These are phyloP conservation scores for Pagetopsis macropterus DNA, from an alignment of 2,797 vertebrate species.

Conservation along the genomic window DNA sequence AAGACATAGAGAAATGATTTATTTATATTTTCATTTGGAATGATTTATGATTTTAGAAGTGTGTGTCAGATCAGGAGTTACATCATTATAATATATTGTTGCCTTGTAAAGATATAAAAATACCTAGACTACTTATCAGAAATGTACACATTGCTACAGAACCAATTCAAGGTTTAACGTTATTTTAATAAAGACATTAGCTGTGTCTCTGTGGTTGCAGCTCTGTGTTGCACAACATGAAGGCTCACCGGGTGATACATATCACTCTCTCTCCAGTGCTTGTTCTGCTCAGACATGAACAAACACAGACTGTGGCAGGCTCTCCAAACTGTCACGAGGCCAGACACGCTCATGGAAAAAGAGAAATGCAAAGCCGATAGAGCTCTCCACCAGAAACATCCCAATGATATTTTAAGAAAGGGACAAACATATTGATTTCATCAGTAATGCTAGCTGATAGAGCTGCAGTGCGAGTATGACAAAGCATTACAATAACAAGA, in stretches of 20 bases:
- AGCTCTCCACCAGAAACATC: slow-evolving; percentile 34
- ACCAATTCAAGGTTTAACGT: not conserved
- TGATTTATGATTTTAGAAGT: slow-evolving; percentile 28
- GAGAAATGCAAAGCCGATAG: slow-evolving; percentile 42
- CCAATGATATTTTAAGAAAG: slow-evolving; percentile 50
- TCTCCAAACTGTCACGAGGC: slow-evolving; percentile 13
- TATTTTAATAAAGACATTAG: not conserved
- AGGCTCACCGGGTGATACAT: slow-evolving; percentile 33
- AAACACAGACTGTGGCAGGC: slow-evolving; percentile 42
- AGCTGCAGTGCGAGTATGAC: slow-evolving; percentile 3
- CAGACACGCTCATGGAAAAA: slow-evolving; percentile 53
- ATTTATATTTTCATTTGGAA: slow-evolving; percentile 33
- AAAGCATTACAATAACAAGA: slow-evolving; percentile 28
- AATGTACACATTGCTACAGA: not conserved
- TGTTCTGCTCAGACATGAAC: slow-evolving; percentile 49
- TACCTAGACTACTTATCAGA: not conserved
- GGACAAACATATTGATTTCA: slow-evolving; percentile 53
- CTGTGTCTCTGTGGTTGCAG: not conserved
- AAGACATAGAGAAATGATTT: slow-evolving; percentile 29
- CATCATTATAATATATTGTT: slow-evolving; percentile 18
- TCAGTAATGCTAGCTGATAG: slow-evolving; percentile 36
- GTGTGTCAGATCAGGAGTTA: slow-evolving; percentile 15
- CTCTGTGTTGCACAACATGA: slow-evolving; percentile 22
- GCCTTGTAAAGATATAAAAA: slow-evolving; percentile 7
- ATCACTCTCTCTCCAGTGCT: slow-evolving; percentile 13